Conservation (phyloP, 1,140 invertebrate species). For the Drosophila triauraria region DNA sequence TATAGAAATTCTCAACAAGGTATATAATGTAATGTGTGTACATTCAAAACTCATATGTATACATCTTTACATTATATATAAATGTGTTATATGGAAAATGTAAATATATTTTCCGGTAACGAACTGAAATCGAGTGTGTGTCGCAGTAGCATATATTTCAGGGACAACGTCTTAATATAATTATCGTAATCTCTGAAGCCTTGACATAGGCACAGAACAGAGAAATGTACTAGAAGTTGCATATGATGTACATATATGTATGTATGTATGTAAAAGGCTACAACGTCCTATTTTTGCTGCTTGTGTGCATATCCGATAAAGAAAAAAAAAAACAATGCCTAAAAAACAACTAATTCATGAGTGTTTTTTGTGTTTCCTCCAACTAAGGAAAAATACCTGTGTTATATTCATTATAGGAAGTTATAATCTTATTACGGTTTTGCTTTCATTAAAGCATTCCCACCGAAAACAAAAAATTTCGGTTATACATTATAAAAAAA, state of each 20-base stretch:
- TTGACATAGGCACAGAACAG: slow-evolving; percentile 9
- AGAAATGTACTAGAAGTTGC: slow-evolving; percentile 7
- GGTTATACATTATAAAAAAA: slow-evolving; percentile 74
- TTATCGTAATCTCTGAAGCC: slow-evolving; percentile 16
- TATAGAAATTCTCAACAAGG: slow-evolving; percentile 24
- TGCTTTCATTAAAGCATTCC: slow-evolving; percentile 80
- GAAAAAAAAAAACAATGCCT: slow-evolving; percentile 30
- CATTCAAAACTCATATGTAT: slow-evolving; percentile 22
- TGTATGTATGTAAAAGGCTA: slow-evolving; percentile 24
- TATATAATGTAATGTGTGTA: slow-evolving; percentile 11
- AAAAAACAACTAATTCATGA: slow-evolving; percentile 41
- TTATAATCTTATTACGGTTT: slow-evolving; percentile 78
- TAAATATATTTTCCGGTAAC: slow-evolving; percentile 15
- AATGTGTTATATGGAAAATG: slow-evolving; percentile 9
- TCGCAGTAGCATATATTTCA: slow-evolving; percentile 28
- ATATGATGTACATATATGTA: slow-evolving; percentile 38
- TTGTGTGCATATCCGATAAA: slow-evolving; percentile 35
- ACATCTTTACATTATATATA: neutral
- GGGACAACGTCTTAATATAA: slow-evolving; percentile 30
- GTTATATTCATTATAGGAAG: slow-evolving; percentile 79
- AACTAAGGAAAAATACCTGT: slow-evolving; percentile 65
- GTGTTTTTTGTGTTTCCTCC: slow-evolving; percentile 65
- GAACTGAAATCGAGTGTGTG: slow-evolving; percentile 20
- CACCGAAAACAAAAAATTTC: slow-evolving; percentile 66
- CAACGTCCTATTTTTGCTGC: slow-evolving; percentile 37